phyloP scores from a whole-genome alignment of 2,888 invertebrate genomes.

The Exephanes ischioxanthus region DNA sequence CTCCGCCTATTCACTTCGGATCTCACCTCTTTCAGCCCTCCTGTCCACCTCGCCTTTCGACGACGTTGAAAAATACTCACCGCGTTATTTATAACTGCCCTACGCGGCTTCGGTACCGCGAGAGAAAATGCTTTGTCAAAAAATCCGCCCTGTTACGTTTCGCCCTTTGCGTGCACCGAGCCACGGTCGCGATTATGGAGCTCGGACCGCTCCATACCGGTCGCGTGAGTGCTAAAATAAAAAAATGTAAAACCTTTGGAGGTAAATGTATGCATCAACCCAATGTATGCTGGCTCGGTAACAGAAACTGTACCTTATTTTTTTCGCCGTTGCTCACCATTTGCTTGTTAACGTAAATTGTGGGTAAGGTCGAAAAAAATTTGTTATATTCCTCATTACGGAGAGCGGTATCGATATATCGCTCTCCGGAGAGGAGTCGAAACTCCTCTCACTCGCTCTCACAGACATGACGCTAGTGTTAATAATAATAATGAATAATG shows the following conservation, averaged over 20 bases:
- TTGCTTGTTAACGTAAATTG: not conserved
- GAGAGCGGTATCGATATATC: no score
- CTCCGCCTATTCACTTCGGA: slow-evolving; percentile 22
- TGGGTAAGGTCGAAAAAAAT: not conserved
- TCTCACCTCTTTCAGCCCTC: slow-evolving; percentile 29
- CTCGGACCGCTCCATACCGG: not conserved
- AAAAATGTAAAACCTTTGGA: not conserved
- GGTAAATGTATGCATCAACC: not conserved
- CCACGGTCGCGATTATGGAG: not conserved
- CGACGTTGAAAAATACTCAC: slow-evolving; percentile 32
- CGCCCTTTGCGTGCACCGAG: not conserved
- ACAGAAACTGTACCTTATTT: not conserved
- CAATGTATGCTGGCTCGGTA: not conserved
- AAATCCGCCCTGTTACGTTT: not conserved
- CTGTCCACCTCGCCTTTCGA: slow-evolving; percentile 36
- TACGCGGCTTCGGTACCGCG: not conserved
- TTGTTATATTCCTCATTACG: not conserved
- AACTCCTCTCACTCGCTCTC: no score
- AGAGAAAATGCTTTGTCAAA: not conserved
- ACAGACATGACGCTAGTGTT: no score
- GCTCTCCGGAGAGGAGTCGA: no score
- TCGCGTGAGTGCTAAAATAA: not conserved
- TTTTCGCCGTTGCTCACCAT: not conserved
- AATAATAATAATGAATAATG: no score
- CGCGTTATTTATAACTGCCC: slow-evolving; percentile 20